Conservation (phyloP, 2,888 invertebrate genomes). For the Chalcosyrphus nemorum region DNA sequence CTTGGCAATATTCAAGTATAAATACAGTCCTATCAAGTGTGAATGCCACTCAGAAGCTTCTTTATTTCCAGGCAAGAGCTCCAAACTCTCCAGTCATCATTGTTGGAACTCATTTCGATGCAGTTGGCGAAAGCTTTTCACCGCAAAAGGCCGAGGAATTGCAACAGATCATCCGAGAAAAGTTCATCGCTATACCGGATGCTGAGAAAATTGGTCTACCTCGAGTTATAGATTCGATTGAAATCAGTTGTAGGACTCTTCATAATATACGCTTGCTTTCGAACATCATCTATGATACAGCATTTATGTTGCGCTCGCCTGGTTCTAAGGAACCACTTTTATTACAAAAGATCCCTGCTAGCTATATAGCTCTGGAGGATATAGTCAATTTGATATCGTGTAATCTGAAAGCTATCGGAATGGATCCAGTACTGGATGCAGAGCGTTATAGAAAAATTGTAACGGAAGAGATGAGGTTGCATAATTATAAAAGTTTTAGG, state of each 20-base stretch:
- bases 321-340: slow-evolving; percentile 95
- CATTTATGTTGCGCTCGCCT: slow-evolving; percentile 94
- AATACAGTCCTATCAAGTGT: background rate
- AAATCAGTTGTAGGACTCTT: slow-evolving; percentile 92
- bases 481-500: slow-evolving; percentile 81
- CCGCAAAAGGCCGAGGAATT: slow-evolving; percentile 86
- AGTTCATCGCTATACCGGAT: slow-evolving; percentile 96
- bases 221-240: slow-evolving; percentile 94
- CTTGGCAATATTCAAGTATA: slow-evolving; percentile 92
- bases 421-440: slow-evolving; percentile 92
- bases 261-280: slow-evolving; percentile 95
- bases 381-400: slow-evolving; percentile 91
- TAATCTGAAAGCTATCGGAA: slow-evolving; percentile 86
- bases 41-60: background rate
- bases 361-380: slow-evolving; percentile 96
- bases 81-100: slow-evolving; percentile 98
- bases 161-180: slow-evolving; percentile 93
- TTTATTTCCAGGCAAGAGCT: slow-evolving; percentile 87
- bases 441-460: slow-evolving; percentile 86
- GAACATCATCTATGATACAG: slow-evolving; percentile 96
- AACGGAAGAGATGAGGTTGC: slow-evolving; percentile 81
- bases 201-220: slow-evolving; percentile 98
- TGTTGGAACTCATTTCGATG: slow-evolving; percentile 97
- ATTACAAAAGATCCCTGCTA: slow-evolving; percentile 97
- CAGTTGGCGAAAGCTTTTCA: slow-evolving; percentile 84